Base-by-base conservation (phyloP, 2,113 vertebrate genomes). In the Colossoma macropomum region DNA sequence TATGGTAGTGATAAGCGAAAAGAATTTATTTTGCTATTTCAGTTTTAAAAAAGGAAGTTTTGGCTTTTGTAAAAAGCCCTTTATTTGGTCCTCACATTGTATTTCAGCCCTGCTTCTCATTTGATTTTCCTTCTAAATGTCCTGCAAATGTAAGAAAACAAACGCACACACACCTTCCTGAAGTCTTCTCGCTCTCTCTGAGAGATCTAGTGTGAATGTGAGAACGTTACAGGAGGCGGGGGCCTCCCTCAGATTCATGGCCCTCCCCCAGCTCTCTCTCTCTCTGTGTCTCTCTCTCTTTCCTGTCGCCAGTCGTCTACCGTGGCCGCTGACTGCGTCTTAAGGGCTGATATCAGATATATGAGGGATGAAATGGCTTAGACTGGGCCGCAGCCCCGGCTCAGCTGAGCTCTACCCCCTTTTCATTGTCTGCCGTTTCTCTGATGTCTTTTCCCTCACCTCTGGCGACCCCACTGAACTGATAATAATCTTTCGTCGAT, bases 301-400 rank as follows among this genome's bases (percentile, higher is more conserved):
- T 69, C 48, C 56, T 66, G 77, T 78, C 70, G 32, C 79, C 77
- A 79, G 52, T 54, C 68, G 89, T 87, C 85, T 85, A 74, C 80
- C 56, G 60, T 75, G 71, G 86, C 81, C 87, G 84, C 85, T 81
- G 82, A 85, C 74, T 86, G 77, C 85, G 50, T 79, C 76, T 84
- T 85, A 80, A 70, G 66, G 82, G n/a, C 77, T 74, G 78, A 82
- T 82, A 88, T 90, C 77, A 86, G 86, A 90, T 84, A 84, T 25
- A 41, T 11, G 34, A 60, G 68, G 82, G 75, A 77, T 72, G 82
- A 84, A 84, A 84, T 5, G 68, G 56, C 75, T 83, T 83, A 77
- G 41, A 70, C 54, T 62, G 38, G 66, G 75, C 66, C 63, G 68
- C 63, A 65, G 27, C 82, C 34, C 45, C 68, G 78, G 15, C 77